A percentile compares a stretch with the other conserved stretches of the same genome.
These are phyloP conservation scores for Rynchops niger DNA, from an alignment of 2,113 vertebrate species.

Conservation along the genomic window DNA sequence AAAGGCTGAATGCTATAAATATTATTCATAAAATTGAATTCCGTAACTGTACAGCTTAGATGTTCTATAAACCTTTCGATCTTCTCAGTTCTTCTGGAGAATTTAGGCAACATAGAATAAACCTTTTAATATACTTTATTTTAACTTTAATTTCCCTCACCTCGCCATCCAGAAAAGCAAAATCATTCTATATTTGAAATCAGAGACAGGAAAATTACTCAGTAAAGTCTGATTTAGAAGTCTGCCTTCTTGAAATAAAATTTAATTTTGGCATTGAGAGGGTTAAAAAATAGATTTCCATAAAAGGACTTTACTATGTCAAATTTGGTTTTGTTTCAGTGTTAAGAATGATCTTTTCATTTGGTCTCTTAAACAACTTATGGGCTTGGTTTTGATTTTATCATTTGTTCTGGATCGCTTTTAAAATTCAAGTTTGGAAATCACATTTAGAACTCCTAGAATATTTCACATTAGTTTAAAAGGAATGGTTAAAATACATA, in stretches of 20 bases:
- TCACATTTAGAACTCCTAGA: not conserved
- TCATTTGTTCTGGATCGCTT: not conserved
- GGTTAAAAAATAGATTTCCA: not conserved
- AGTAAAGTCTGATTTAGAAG: not conserved
- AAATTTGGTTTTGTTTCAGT: not conserved
- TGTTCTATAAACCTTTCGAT: not conserved
- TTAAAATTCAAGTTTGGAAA: not conserved
- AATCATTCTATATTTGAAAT: not conserved
- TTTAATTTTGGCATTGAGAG: not conserved
- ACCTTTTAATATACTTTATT: not conserved
- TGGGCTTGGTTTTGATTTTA: not conserved
- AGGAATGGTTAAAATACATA: not conserved
- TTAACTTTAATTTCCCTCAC: not conserved
- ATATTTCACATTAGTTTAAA: not conserved
- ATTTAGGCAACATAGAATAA: not conserved
- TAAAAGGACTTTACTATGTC: not conserved
- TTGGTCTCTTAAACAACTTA: not conserved
- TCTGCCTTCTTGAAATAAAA: not conserved
- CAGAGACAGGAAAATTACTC: not conserved
- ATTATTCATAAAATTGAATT: not conserved
- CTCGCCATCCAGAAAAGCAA: not conserved
- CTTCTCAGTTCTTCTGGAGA: not conserved
- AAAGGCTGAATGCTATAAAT: not conserved
- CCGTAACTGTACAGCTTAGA: too few relatives aligned
- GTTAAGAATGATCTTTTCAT: not conserved